phyloP scores from a whole-genome alignment of 1,140 invertebrate genomes.

The Leptonema lineaticorne region DNA sequence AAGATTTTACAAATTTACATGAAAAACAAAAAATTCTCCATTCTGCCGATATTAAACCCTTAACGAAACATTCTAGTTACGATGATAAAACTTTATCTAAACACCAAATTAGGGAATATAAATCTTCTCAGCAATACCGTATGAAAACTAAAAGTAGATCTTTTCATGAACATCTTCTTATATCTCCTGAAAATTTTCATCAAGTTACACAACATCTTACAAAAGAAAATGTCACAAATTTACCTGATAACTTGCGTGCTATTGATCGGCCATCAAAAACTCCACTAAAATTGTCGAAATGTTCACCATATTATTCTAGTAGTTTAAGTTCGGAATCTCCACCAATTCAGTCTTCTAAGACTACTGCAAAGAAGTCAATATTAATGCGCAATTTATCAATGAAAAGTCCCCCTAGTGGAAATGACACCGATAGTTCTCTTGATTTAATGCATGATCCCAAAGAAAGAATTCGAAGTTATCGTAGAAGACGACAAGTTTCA shows the following conservation, averaged over 20 bases:
- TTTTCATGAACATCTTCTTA: constrained; percentile 62
- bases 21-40: constrained; percentile 48
- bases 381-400: constrained; percentile 54
- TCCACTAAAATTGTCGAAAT: constrained; percentile 57
- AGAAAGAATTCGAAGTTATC: constrained; percentile 61
- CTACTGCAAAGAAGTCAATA: constrained; percentile 58
- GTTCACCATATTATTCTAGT: constrained; percentile 69
- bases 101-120: constrained; percentile 63
- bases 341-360: constrained; percentile 61
- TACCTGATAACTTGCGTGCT: constrained; percentile 38
- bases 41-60: constrained; percentile 56
- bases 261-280: constrained; percentile 51
- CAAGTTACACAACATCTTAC: constrained; percentile 36
- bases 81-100: constrained; percentile 63
- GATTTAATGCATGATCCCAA: constrained; percentile 63
- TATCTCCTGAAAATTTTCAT: constrained; percentile 47
- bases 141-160: constrained; percentile 61
- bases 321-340: constrained; percentile 68
- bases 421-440: constrained; percentile 67
- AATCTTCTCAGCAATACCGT: constrained; percentile 58
- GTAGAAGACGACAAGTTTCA: constrained; percentile 61
- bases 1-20: constrained; percentile 59
- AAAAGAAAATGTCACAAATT: constrained; percentile 40
- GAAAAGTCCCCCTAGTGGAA: constrained; percentile 67
- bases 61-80: constrained; percentile 63